Conservation (phyloP, 2,888 invertebrate species). For the Plagiodera versicolora region DNA sequence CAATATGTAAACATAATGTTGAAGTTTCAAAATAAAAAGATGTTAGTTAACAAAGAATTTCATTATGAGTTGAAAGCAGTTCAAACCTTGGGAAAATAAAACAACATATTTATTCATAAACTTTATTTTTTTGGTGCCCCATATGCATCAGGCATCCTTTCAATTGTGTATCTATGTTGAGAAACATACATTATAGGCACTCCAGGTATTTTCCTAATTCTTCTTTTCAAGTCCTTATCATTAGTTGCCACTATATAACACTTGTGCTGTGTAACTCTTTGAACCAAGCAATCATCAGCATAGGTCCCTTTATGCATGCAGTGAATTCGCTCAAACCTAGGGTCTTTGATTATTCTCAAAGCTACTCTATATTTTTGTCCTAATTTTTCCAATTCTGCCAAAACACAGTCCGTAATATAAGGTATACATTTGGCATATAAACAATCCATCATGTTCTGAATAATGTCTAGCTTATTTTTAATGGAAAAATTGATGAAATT, state of each 20-base stretch:
- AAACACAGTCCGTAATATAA: conserved; percentile 97
- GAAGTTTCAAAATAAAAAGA: too few species aligned
- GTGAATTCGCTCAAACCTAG: conserved; percentile 87
- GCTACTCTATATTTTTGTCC: conserved; percentile 95
- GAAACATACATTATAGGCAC: conserved; percentile 98
- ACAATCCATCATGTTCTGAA: conserved; percentile 99
- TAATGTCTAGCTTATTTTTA: conserved; percentile 94
- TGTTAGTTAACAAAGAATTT: too few species aligned
- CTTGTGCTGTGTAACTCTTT: conserved; percentile 95
- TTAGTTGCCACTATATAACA: conserved; percentile 99
- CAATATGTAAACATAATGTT: too few species aligned
- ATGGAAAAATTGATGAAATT: conserved; percentile 99
- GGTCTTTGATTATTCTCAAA: conserved; percentile 90
- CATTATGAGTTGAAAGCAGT: too few species aligned
- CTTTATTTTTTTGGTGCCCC: conserved; percentile 73
- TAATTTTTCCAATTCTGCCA: conserved; percentile 96
- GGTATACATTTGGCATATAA: conserved; percentile 98
- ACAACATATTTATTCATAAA: too few species aligned
- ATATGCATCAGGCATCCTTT: conserved; percentile 98
- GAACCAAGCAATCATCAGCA: conserved; percentile 97
- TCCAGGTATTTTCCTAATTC: conserved; percentile 96
- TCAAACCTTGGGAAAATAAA: too few species aligned
- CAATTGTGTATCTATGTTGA: conserved; percentile 91
- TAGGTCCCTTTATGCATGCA: conserved; percentile 98
- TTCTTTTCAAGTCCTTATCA: conserved; percentile 93